phyloP scores from a whole-genome alignment of 2,888 invertebrate species.

The Caenorhabditis virilis region DNA sequence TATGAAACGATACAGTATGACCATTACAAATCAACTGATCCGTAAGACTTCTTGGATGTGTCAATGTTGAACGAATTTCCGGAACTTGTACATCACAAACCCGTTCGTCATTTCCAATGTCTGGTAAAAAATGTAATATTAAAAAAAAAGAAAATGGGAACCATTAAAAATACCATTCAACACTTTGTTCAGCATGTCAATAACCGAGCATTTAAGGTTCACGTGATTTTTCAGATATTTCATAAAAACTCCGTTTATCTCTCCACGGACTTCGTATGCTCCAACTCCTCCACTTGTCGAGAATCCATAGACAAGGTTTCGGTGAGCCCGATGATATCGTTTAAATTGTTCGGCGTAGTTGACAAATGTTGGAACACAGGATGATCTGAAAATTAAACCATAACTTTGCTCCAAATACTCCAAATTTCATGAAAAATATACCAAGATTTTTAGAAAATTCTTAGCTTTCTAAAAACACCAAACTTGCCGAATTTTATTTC shows the following conservation, averaged over 20 bases:
- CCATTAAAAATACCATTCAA: slow-evolving; percentile 52
- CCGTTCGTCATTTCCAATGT: slow-evolving; percentile 66
- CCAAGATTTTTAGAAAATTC: too few species aligned
- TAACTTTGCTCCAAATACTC: too few species aligned
- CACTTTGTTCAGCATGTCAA: slow-evolving; percentile 65
- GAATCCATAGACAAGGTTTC: slow-evolving; percentile 68
- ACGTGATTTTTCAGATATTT: slow-evolving; percentile 67
- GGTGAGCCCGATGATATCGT: slow-evolving; percentile 44
- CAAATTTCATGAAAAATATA: too few species aligned
- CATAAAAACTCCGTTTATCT: slow-evolving; percentile 68
- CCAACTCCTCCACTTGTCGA: slow-evolving; percentile 68
- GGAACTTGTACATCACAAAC: slow-evolving; percentile 69
- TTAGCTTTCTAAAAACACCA: too few species aligned
- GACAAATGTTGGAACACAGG: slow-evolving; percentile 38
- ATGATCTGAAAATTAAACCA: slow-evolving; percentile 41
- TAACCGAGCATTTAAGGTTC: slow-evolving; percentile 45
- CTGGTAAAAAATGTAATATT: too few species aligned
- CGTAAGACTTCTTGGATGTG: slow-evolving; percentile 63
- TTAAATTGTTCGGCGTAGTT: slow-evolving; percentile 60
- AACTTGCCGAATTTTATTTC: too few species aligned
- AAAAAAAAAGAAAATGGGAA: too few species aligned
- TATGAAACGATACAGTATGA: slow-evolving; percentile 65
- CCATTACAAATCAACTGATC: slow-evolving; percentile 68
- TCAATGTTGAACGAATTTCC: slow-evolving; percentile 69
- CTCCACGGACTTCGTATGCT: slow-evolving; percentile 68